Evolutionary conservation across 2,888 invertebrate genomes (phyloP), one percentile per base, ranked within the genome.

Genomic region (Harmothoe impar): DNA sequence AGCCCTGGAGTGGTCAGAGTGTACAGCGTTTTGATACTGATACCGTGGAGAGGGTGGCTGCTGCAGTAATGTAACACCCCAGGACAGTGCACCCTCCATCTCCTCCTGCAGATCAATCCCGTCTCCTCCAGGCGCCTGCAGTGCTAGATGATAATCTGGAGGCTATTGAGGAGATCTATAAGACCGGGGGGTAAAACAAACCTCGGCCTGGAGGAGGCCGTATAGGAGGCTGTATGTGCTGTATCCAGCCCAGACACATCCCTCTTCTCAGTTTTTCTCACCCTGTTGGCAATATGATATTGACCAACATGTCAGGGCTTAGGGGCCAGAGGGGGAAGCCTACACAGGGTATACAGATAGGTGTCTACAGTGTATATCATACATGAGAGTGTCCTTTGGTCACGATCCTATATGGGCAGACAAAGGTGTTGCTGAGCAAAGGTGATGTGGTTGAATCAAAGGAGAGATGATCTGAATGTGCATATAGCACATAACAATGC

Each of bases 81-180:
- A 15, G 1, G 62, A 20, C 62, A 62, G 23, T 62, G n/a, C n/a
- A 62, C 62, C 20, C 62, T n/a, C 62, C 62, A 62, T 62, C 62
- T 12, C 3, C 15, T n/a, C 23, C 1, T 62, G n/a, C 62, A 62
- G 62, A 62, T 62, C 62, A n/a, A 62, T 62, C 62, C 62, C 3
- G 43, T 10, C 43, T 43, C 43, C 43, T 43, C 43, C 43, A 43
- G 43, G 43, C 43, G 20, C 62, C 15, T 62, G 20, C 29, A 29
- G 29, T 72, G 72, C n/a, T 72, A 72, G 29, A 72, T 12, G 72
- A 72, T 72, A 72, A 72, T 72, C 72, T 72, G 25, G 25, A 72
- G 31, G 72, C 25, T 29, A 72, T 72, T 72, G 72, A 72, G 25
- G 72, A 25, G 25, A 72, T 25, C 72, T 72, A 29, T 72, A 72